Evolutionary conservation across 2,888 invertebrate species (phyloP), one percentile per base, ranked within the genome.

Genomic region (Hirtodrosophila duncani): DNA sequence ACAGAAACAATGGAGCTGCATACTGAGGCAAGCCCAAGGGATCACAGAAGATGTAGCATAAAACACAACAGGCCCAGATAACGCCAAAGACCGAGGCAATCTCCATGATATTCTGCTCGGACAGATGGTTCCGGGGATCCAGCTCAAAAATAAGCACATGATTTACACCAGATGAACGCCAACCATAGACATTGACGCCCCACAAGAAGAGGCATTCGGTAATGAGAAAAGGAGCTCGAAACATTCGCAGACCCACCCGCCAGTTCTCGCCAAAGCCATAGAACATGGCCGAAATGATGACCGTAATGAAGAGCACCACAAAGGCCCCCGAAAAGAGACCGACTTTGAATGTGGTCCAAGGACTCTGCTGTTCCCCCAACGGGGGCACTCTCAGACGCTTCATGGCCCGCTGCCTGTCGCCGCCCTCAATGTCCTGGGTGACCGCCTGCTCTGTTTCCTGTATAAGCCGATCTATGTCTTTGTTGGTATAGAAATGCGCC

Each of bases 301-400:
- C 92, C 20, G 92, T 91, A 13, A 92, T 87, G 26, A 92, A 86
- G 7, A 95, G 88, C 9, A 95, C 92, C 43, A 94, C 87, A 85
- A 95, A 94, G 16, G 93, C 92, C 13, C 96, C 96, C 4, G 93
- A 91, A 84, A 94, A 95, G 2, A 96, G 88, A 0, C 96, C 96
- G 85, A 92, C 92, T 88, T 93, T 93, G 79, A 94, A 94, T 1
- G 94, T 94, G 2, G 93, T 94, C 91, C 93, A 93, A 0, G 93
- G 92, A 53, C 92, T 92, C 81, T 93, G 92, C 72, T 93, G 92
- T 85, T 95, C 95, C 8, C 94, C 94, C 16, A 96, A 86, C 2
- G 96, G 96, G 0, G 95, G 96, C 1, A 95, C 95, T 41, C 95
- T 86, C 13, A 96, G 87, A 26, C 94, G 88, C 85, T 96, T 96